A percentile compares a stretch with the other conserved stretches of the same genome.
phyloP scores from a whole-genome alignment of 2,888 invertebrate genomes.

The Caenorhabditis macrosperma region DNA sequence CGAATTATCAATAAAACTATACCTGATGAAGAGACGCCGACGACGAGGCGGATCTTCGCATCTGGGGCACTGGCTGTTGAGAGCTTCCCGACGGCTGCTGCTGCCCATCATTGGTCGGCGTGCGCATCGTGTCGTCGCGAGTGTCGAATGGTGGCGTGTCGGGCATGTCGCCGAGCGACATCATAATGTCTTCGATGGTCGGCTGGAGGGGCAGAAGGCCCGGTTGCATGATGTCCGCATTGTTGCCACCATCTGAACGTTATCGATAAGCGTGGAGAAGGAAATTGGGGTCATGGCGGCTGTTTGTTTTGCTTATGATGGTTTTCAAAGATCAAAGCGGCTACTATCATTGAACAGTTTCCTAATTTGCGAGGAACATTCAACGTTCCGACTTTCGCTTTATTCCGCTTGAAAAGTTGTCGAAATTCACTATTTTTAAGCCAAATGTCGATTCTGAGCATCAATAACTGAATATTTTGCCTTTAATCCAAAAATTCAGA shows the following conservation, averaged over 20 bases:
- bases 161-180: conserved; percentile 49
- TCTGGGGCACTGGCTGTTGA: conserved; percentile 23
- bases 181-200: conserved; percentile 82
- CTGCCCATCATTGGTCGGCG: conserved; percentile 1
- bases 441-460: too few species aligned
- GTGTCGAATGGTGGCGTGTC: conserved; percentile 37
- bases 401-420: too few species aligned
- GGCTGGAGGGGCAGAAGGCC: conserved; percentile 97
- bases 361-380: too few species aligned
- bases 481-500: too few species aligned
- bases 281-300: conserved; percentile 2
- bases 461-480: too few species aligned
- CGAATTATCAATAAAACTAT: too few species aligned
- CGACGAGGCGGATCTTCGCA: conserved; percentile 51
- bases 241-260: conserved; percentile 78
- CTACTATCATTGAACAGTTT: too few species aligned
- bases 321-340: not conserved
- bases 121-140: conserved; percentile 25
- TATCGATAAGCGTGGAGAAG: not conserved
- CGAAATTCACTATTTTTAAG: too few species aligned
- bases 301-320: too few species aligned
- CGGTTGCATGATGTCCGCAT: conserved; percentile 92
- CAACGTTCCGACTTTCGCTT: too few species aligned
- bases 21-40: conserved; percentile 46
- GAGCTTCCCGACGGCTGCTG: not conserved